These are phyloP conservation scores for Andricus curvator DNA, from an alignment of 2,888 invertebrate genomes.

Conservation along the genomic window DNA sequence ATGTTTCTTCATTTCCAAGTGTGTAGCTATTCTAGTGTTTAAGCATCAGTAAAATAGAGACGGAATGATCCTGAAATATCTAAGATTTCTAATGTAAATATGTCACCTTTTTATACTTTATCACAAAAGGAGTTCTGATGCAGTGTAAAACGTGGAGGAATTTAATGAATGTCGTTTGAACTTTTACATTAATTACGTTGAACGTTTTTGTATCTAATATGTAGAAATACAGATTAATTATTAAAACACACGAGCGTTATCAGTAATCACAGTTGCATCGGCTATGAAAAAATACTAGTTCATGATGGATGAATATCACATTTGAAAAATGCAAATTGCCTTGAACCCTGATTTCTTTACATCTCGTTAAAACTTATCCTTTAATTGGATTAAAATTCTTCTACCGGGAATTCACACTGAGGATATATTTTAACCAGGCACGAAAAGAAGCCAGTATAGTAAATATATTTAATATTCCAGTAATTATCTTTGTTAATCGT, in stretches of 20 bases:
- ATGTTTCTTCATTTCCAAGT: conserved; percentile 12
- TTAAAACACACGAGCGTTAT: neutral
- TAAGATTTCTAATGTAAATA: neutral
- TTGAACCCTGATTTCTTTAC: neutral
- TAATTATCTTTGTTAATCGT: neutral
- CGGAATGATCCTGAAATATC: conserved; percentile 33
- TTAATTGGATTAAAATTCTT: neutral
- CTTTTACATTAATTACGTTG: conserved; percentile 9
- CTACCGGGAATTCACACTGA: neutral
- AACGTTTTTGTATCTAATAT: neutral
- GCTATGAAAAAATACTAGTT: conserved; percentile 31
- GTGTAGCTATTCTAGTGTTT: conserved; percentile 1
- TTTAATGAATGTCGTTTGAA: conserved; percentile 6
- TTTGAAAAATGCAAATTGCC: conserved; percentile 35
- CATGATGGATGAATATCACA: conserved; percentile 27
- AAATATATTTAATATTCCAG: neutral
- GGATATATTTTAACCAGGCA: conserved; percentile 6
- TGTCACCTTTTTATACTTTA: neutral
- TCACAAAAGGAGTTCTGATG: conserved; percentile 1
- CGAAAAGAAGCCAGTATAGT: neutral
- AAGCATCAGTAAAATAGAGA: conserved; percentile 22
- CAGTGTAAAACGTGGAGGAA: neutral
- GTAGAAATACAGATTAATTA: conserved; percentile 13
- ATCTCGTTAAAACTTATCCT: neutral
- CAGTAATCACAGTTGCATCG: conserved; percentile 21